Evolutionary conservation across 2,113 vertebrate genomes (phyloP).

Genomic region (Dinomys branickii): DNA sequence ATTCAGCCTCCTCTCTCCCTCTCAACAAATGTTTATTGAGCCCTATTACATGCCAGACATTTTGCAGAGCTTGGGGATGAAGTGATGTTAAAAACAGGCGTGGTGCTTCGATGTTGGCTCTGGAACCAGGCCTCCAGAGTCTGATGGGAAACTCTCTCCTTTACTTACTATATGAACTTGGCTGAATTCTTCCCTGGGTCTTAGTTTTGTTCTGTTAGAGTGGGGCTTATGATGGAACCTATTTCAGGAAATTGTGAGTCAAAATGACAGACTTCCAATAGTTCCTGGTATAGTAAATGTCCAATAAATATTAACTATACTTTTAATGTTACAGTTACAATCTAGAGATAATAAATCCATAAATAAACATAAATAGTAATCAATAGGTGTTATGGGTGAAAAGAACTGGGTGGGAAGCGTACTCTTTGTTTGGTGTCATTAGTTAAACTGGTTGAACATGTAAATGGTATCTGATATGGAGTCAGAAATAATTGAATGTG

Average conservation of each 20-base stretch:
- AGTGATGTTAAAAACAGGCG: not conserved
- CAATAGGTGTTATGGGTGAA: not conserved
- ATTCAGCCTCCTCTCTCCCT: not conserved
- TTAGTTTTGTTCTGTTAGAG: constrained; percentile 27
- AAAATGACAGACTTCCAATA: not conserved
- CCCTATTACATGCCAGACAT: not conserved
- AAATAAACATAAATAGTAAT: constrained; percentile 18
- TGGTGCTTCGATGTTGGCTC: not conserved
- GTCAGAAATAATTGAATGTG: fast-evolving
- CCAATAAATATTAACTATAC: constrained; percentile 28
- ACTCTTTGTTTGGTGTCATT: not conserved
- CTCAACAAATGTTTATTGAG: not conserved
- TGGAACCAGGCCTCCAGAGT: not conserved
- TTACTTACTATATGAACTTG: not conserved
- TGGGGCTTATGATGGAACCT: not conserved
- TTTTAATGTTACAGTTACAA: not conserved
- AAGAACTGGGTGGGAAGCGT: not conserved
- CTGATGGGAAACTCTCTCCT: not conserved
- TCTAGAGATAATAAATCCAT: not conserved
- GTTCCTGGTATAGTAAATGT: not conserved
- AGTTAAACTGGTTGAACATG: not conserved
- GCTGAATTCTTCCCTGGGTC: not conserved
- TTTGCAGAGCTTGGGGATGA: not conserved
- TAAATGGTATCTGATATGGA: not conserved
- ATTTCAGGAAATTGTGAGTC: not conserved